Evolutionary conservation across 1,140 invertebrate species (phyloP), one percentile per base, ranked within the genome.

Genomic region (Tachypleus tridentatus): DNA sequence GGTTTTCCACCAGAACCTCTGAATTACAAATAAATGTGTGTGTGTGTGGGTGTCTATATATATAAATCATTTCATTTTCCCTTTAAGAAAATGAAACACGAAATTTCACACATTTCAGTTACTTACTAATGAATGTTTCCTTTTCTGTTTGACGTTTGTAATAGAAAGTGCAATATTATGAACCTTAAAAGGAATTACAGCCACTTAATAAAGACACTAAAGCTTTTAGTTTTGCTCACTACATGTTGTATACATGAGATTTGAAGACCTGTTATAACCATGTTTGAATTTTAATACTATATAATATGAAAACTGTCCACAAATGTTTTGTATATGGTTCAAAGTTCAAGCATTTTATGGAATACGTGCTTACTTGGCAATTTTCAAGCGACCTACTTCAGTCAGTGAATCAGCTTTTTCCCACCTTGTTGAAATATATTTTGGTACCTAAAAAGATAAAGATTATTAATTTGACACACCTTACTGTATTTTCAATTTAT

Each of bases 351-450:
- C 29, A 29, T 29, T 29, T 11, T 10, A 59, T 49, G 61, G 9
- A 58, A 0, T 57, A 50, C 6, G 29, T 61, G 76, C 78, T 76
- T 78, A 85, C 84, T 84, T 86, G 29, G 81, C 80, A 69, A 91
- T 89, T 74, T 82, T 85, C 3, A 91, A 77, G 77, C 87, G 87
- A n/a, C 87, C 88, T 65, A 88, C 86, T 77, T 89, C 86, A 67
- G 84, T 81, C 72, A 85, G 84, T 51, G 83, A 85, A 48, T 85
- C 82, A 57, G 88, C 86, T 77, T 88, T 90, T 72, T 92, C 86
- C 91, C 91, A 95, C 78, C 86, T 85, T 67, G 87, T 89, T 3
- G 92, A 87, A 69, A 97, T 87, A 79, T 96, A 97, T 80, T 97
- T 97, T 4, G 94, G 94, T 48, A 84, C 81, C 81, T 83, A 65